Percentiles rank a stretch among this genome's conserved stretches.
phyloP scores from a whole-genome alignment of 2,888 invertebrate genomes.

The Phragmatobia fuliginosa region DNA sequence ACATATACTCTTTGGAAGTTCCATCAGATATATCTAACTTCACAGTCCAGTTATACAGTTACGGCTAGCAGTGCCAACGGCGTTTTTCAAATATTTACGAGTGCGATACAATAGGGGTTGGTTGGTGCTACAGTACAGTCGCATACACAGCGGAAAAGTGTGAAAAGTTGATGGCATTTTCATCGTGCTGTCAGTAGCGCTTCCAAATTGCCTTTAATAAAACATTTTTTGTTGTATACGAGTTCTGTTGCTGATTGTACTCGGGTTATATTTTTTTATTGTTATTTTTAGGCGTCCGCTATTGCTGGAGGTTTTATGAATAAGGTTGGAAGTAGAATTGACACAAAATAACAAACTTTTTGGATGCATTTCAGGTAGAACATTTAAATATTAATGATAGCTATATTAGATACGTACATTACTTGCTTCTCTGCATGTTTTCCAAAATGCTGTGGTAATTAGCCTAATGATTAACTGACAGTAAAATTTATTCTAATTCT shows the following conservation, averaged over 20 bases:
- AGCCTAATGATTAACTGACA: no score
- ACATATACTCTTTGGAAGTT: constrained; percentile 29
- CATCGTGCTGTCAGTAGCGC: constrained; percentile 49
- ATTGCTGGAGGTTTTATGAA: neutral
- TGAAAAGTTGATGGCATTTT: constrained; percentile 68
- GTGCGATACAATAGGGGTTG: constrained; percentile 58
- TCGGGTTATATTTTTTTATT: neutral
- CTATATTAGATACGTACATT: neutral
- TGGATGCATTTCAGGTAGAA: neutral
- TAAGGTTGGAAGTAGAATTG: neutral
- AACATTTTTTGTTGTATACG: constrained; percentile 49
- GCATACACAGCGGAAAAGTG: constrained; percentile 36
- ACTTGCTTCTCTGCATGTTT: neutral
- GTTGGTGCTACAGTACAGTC: constrained; percentile 20
- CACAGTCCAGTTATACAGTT: constrained; percentile 29
- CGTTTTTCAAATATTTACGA: constrained; percentile 69
- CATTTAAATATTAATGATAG: neutral
- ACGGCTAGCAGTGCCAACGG: constrained; percentile 30
- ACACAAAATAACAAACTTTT: neutral
- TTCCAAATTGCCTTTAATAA: constrained; percentile 65
- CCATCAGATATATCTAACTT: constrained; percentile 33
- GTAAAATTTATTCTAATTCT: no score
- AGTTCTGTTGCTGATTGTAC: constrained; percentile 19
- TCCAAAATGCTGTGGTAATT: neutral
- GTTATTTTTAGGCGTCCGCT: neutral